These are phyloP conservation scores for Nerophis ophidion DNA, from an alignment of 2,113 vertebrate genomes.

Conservation along the genomic window DNA sequence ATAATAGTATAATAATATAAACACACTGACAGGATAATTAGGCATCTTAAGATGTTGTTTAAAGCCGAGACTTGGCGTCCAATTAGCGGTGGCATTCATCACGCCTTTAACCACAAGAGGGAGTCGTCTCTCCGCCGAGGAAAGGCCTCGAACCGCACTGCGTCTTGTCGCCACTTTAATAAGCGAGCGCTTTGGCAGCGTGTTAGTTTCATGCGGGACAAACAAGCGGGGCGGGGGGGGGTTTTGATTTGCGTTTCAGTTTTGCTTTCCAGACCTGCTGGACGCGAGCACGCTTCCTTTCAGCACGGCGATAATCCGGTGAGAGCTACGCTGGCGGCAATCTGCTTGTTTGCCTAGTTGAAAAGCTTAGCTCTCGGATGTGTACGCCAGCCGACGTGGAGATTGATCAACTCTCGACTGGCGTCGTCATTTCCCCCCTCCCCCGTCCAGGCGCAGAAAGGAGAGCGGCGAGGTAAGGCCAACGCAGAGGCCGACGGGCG, in stretches of 20 bases:
- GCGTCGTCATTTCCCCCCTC: conserved; percentile 35
- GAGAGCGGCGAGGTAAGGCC: conserved; percentile 1
- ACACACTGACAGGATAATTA: too few species aligned
- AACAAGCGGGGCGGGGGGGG: not conserved
- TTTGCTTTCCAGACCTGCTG: not conserved
- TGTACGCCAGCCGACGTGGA: conserved; percentile 49
- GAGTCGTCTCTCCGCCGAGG: too few species aligned
- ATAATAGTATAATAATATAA: too few species aligned
- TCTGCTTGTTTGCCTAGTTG: conserved; percentile 48
- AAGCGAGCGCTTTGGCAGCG: not conserved
- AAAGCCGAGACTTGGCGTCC: not conserved
- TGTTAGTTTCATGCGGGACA: not conserved
- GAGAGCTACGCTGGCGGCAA: conserved; percentile 33
- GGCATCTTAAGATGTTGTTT: not conserved
- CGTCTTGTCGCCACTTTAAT: conserved; percentile 1
- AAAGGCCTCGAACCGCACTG: not conserved
- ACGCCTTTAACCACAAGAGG: not conserved
- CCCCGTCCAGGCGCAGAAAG: conserved; percentile 14
- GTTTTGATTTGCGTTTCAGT: not conserved
- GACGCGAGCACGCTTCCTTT: conserved; percentile 28
- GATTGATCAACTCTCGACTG: conserved; percentile 56
- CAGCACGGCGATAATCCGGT: conserved; percentile 38
- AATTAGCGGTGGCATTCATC: not conserved
- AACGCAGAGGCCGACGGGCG: conserved; percentile 5
- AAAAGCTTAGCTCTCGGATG: conserved; percentile 41